Base-by-base conservation (phyloP, 53 echinoderm and acorn worm genomes). In the Astropecten irregularis region DNA sequence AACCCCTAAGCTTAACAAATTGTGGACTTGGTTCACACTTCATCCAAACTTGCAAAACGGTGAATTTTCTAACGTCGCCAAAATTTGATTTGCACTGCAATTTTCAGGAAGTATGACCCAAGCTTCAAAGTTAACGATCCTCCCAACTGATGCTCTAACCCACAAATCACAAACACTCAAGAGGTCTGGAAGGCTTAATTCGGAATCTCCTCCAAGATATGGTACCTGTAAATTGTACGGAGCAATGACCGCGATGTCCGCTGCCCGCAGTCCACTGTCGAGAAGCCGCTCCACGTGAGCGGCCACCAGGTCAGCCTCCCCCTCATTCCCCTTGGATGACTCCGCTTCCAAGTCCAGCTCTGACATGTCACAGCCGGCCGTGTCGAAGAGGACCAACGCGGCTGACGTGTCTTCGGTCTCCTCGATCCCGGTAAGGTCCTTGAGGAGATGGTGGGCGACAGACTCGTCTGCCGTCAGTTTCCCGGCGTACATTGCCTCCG, bases 221-320 rank as follows among this genome's bases (percentile, higher is more conserved):
- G n/a, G n/a, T n/a, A 96, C 97, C 87, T 96, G 97, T 27, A 96
- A 61, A 50, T 96, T 93, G 71, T 96, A 94, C 0, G 97, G 97
- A 48, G 97, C 91, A 67, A 96, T 96, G 20, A 96, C 96, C 28
- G 93, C 93, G 42, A 96, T 85, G 21, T 96, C 90, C 22, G 89
- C 69, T 7, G 87, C 59, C 13, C 55, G 64, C 21, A 94, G 56
- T 20, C 97, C 93, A 38, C 84, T 87, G 21, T 81, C 56, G 19
- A 91, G 66, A 2, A 94, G 84, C n/a, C 73, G 82, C 34, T 59
- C 85, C 3, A 92, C 85, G 68, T 96, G 93, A 62, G 81, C 58
- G 13, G 77, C 79, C 23, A 96, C 97, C 7, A 96, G 55, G 29
- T 96, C 93, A 5, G 93, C 97, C 62, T 96, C 97, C 22, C 97